Percentiles rank a stretch among this genome's conserved stretches.
phyloP scores from a whole-genome alignment of 2,113 vertebrate species.

The Apteryx mantelli region DNA sequence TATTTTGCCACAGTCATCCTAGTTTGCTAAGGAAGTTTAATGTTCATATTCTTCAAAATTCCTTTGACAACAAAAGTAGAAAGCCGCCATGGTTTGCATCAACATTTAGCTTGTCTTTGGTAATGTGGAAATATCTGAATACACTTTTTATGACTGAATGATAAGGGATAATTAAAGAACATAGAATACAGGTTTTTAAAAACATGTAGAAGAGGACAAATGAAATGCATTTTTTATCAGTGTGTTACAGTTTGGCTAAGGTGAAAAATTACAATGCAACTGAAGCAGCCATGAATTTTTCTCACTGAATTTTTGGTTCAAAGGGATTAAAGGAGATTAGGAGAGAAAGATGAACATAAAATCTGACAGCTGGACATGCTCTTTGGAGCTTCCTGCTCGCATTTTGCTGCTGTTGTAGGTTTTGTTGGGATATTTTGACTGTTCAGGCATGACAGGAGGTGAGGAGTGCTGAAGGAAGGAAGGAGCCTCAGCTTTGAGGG shows the following conservation, averaged over 20 bases:
- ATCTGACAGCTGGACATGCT: background rate
- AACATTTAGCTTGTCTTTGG: background rate
- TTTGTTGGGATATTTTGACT: background rate
- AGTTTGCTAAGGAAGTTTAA: background rate
- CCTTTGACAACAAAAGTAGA: background rate
- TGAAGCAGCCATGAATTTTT: background rate
- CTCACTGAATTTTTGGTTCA: background rate
- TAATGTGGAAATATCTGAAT: background rate
- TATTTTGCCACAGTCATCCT: background rate
- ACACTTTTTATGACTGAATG: background rate
- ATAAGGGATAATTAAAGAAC: background rate
- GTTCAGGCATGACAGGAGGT: background rate
- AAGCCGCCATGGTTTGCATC: background rate
- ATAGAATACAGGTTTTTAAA: background rate
- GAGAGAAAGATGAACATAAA: background rate
- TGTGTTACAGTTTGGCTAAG: background rate
- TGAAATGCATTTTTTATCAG: background rate
- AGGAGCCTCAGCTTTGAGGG: background rate
- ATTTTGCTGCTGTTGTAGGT: background rate
- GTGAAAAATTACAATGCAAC: background rate
- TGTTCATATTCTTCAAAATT: background rate
- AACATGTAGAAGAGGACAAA: background rate
- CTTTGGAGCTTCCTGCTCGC: background rate
- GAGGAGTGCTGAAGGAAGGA: background rate
- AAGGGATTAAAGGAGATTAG: background rate